phyloP scores from a whole-genome alignment of 2,113 vertebrate genomes.

The Cephalopholis sonnerati region DNA sequence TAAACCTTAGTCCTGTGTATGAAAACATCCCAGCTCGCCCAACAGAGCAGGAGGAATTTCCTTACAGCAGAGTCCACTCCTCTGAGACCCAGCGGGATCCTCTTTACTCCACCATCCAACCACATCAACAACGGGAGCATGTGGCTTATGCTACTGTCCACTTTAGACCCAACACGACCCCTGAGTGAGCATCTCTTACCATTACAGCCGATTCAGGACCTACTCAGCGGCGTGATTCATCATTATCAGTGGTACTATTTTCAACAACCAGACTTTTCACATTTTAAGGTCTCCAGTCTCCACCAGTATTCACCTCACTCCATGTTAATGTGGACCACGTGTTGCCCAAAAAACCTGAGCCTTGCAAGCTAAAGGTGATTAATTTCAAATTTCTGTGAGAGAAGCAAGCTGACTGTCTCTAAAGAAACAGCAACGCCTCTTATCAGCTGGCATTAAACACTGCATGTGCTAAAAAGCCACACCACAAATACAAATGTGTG shows the following conservation, averaged over 20 bases:
- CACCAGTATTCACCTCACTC: neutral
- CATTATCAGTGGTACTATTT: neutral
- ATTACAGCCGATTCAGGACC: neutral
- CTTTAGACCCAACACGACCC: neutral
- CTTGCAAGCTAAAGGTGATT: neutral
- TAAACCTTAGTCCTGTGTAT: neutral
- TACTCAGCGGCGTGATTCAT: neutral
- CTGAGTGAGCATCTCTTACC: neutral
- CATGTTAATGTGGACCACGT: neutral
- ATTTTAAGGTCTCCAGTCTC: neutral
- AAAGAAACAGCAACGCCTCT: neutral
- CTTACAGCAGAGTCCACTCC: neutral
- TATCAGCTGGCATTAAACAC: too few relatives aligned
- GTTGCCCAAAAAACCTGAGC: neutral
- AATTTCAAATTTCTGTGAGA: neutral
- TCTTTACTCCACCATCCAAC: neutral
- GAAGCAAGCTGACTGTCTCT: neutral
- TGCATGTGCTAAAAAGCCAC: too few relatives aligned
- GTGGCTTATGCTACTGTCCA: neutral
- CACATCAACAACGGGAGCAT: neutral
- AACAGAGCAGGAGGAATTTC: neutral
- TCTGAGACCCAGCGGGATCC: neutral
- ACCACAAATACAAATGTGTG: too few relatives aligned
- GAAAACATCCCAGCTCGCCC: neutral
- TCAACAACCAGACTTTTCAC: neutral